Percentiles rank a stretch among this genome's conserved stretches.
These are phyloP conservation scores for Tamandua tetradactyla DNA, from an alignment of 2,797 vertebrate genomes.

Conservation along the genomic window DNA sequence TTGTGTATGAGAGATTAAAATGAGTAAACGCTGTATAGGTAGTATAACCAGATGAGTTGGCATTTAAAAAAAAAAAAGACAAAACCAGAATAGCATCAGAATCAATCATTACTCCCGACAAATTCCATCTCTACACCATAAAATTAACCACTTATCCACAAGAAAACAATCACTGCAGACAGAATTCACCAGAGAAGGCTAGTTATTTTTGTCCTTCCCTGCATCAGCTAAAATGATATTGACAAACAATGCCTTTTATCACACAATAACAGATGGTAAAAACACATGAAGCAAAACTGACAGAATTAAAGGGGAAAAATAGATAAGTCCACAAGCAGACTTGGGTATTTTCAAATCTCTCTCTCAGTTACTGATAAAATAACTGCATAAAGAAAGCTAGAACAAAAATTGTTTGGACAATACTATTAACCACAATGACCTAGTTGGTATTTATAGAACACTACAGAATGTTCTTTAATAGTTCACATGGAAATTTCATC, in stretches of 20 bases:
- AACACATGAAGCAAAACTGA: too few species aligned
- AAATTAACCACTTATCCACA: neutral
- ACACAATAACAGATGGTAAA: too few species aligned
- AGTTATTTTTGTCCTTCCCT: neutral
- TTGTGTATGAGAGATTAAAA: neutral
- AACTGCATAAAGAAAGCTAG: neutral
- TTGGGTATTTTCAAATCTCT: neutral
- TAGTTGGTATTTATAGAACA: neutral
- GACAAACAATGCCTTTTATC: neutral
- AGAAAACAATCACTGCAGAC: neutral
- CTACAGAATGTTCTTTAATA: neutral
- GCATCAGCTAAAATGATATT: neutral
- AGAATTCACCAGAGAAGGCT: neutral
- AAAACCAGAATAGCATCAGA: neutral
- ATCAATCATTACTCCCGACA: neutral
- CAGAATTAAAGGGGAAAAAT: too few species aligned
- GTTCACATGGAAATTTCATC: neutral
- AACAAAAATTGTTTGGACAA: neutral
- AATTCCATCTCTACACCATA: neutral
- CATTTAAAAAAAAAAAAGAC: neutral
- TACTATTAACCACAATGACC: neutral
- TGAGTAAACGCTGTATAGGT: too few species aligned
- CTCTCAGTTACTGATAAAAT: neutral
- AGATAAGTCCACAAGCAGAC: neutral
- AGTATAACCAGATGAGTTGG: neutral